These are phyloP conservation scores for Branchinecta lindahli DNA, from an alignment of 1,140 invertebrate species.

Conservation along the genomic window DNA sequence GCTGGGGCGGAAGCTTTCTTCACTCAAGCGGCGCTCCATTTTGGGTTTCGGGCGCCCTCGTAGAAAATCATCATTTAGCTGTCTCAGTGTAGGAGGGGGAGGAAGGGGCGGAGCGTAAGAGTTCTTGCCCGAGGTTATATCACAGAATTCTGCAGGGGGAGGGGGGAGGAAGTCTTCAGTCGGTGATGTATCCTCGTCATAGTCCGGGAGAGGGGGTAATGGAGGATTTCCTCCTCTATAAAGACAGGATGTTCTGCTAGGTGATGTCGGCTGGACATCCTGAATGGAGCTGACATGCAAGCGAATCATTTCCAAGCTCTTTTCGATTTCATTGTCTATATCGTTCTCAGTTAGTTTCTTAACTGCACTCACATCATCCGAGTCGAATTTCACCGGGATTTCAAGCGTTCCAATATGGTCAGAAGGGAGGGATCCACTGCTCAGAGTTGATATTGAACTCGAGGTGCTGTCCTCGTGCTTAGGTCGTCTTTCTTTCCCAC, in stretches of 20 bases:
- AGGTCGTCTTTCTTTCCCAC: not conserved
- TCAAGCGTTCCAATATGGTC: slow-evolving; percentile 12
- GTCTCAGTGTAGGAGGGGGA: not conserved
- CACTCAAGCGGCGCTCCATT: slow-evolving; percentile 16
- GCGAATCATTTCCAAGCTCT: slow-evolving; percentile 32
- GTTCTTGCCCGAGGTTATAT: not conserved
- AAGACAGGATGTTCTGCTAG: slow-evolving; percentile 19
- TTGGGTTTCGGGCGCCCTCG: slow-evolving; percentile 2
- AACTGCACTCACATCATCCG: slow-evolving; percentile 9
- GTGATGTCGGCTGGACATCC: slow-evolving; percentile 22
- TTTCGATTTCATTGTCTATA: slow-evolving; percentile 31
- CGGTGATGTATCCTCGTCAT: slow-evolving; percentile 19
- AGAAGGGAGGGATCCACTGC: not conserved
- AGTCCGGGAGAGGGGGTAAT: slow-evolving; percentile 27
- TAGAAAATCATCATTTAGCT: slow-evolving; percentile 8
- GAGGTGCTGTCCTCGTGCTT: not conserved
- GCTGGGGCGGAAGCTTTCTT: slow-evolving; percentile 27
- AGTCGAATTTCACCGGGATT: not conserved
- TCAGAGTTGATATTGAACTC: slow-evolving; percentile 11
- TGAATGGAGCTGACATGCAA: slow-evolving; percentile 31
- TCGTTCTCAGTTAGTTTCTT: slow-evolving; percentile 14
- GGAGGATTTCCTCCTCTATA: slow-evolving; percentile 15
- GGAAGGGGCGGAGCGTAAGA: not conserved
- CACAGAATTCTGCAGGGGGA: slow-evolving; percentile 14
- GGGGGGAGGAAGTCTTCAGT: slow-evolving; percentile 10